A percentile compares a stretch with the other conserved stretches of the same genome.
phyloP scores from a whole-genome alignment of 2,113 vertebrate species.

The Oriolus oriolus region DNA sequence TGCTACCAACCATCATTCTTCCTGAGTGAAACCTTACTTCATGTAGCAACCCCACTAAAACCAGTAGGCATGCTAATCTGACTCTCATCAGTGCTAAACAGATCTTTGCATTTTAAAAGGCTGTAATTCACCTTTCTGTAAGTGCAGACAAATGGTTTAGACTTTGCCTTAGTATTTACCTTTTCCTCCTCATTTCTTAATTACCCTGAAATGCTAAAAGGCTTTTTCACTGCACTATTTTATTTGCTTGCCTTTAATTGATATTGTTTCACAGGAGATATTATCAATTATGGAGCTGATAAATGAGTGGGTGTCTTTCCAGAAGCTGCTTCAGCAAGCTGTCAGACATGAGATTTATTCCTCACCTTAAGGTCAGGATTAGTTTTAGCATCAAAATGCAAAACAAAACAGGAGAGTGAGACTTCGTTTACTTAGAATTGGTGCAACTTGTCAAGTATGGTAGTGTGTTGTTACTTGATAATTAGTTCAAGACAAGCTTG shows the following conservation, averaged over 20 bases:
- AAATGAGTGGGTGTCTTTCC: slow-evolving; percentile 44
- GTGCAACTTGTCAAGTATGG: slow-evolving; percentile 28
- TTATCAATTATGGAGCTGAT: slow-evolving; percentile 59
- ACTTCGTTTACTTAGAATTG: slow-evolving; percentile 1
- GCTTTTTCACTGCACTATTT: slow-evolving; percentile 1
- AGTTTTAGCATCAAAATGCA: slow-evolving; percentile 25
- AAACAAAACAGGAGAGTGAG: slow-evolving; percentile 13
- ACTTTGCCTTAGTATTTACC: not conserved
- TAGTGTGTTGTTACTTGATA: slow-evolving; percentile 33
- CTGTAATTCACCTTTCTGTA: not conserved
- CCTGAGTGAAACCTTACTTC: not conserved
- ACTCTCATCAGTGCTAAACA: not conserved
- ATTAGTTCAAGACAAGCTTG: slow-evolving; percentile 62
- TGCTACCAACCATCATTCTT: not conserved
- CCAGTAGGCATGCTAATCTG: not conserved
- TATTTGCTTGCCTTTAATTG: slow-evolving; percentile 57
- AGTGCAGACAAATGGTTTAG: not conserved
- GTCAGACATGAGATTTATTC: slow-evolving; percentile 33
- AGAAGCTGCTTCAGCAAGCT: slow-evolving; percentile 58
- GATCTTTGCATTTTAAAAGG: not conserved
- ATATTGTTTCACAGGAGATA: slow-evolving; percentile 33
- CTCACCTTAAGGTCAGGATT: slow-evolving; percentile 40
- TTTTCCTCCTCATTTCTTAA: not conserved
- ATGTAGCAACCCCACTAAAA: not conserved
- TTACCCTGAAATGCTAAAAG: slow-evolving; percentile 4